phyloP scores from a whole-genome alignment of 1,140 invertebrate species.

The Meloidogyne hapla region DNA sequence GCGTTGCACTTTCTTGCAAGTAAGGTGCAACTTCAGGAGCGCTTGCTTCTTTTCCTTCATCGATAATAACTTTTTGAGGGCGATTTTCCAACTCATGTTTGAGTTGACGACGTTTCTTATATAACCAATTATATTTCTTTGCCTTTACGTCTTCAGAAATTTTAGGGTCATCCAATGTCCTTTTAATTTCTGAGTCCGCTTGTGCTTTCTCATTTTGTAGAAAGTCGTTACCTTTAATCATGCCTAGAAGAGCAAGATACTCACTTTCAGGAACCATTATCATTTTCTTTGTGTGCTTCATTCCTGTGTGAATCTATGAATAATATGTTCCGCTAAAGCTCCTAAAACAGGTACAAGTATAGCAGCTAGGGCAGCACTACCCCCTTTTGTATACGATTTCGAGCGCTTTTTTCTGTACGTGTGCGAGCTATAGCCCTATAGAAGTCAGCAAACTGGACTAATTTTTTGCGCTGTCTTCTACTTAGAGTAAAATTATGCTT shows the following conservation, averaged over 20 bases:
- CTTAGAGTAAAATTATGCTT: slow-evolving; percentile 24
- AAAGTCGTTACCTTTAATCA: neutral
- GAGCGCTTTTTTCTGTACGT: slow-evolving; percentile 7
- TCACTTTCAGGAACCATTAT: slow-evolving; percentile 31
- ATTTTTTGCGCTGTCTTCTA: slow-evolving; percentile 7
- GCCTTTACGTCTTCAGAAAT: too few species aligned
- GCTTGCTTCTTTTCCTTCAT: neutral
- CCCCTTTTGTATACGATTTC: slow-evolving; percentile 32
- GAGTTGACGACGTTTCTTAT: slow-evolving; percentile 8
- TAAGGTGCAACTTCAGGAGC: neutral
- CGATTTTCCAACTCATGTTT: slow-evolving; percentile 17
- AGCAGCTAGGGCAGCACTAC: slow-evolving; percentile 4
- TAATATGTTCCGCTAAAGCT: slow-evolving; percentile 15
- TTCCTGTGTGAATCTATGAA: neutral
- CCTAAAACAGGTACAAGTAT: slow-evolving; percentile 11
- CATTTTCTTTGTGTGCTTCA: slow-evolving; percentile 23
- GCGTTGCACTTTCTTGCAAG: neutral
- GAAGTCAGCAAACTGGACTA: neutral
- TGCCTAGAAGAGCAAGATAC: neutral
- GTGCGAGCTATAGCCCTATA: slow-evolving; percentile 21
- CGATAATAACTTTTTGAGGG: slow-evolving; percentile 14
- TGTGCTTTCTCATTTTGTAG: slow-evolving; percentile 9
- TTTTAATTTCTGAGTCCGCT: neutral
- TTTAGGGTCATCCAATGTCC: neutral
- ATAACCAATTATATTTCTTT: slow-evolving; percentile 7